Percentiles rank a stretch among this genome's conserved stretches.
phyloP scores from a whole-genome alignment of 64 coral and sea anemone genomes.

The Actinia equina region DNA sequence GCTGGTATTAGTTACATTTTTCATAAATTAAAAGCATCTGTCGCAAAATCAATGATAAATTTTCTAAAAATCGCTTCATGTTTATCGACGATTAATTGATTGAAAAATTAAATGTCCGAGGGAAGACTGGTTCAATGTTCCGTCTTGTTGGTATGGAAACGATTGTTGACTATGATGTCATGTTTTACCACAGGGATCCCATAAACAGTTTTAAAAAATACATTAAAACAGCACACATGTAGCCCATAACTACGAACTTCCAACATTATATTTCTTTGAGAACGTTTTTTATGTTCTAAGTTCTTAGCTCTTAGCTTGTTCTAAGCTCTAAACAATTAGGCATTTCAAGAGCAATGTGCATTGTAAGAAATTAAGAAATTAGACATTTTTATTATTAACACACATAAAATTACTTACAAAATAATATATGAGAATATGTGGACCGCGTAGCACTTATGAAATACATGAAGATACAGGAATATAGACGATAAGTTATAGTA shows the following conservation, averaged over 20 bases:
- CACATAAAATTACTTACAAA: too few relatives aligned
- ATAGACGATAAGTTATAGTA: too few relatives aligned
- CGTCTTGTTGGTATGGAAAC: background rate
- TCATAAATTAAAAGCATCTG: background rate
- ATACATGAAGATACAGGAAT: too few relatives aligned
- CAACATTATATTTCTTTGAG: background rate
- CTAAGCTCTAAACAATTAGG: too few relatives aligned
- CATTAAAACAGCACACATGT: background rate
- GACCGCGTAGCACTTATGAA: too few relatives aligned
- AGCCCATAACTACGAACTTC: background rate
- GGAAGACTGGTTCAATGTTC: background rate
- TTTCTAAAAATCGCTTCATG: background rate
- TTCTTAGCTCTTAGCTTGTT: too few relatives aligned
- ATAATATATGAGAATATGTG: too few relatives aligned
- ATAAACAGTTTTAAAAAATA: background rate
- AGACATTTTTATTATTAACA: too few relatives aligned
- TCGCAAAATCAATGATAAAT: background rate
- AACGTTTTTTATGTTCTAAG: background rate
- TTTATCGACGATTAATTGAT: slow-evolving; percentile 5
- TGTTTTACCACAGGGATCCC: background rate
- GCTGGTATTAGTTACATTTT: background rate
- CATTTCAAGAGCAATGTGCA: too few relatives aligned
- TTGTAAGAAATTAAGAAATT: too few relatives aligned
- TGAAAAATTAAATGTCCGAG: background rate
- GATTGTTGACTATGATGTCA: background rate